These are phyloP conservation scores for Brachionus rubens DNA, from an alignment of 1,140 invertebrate genomes.

Conservation along the genomic window DNA sequence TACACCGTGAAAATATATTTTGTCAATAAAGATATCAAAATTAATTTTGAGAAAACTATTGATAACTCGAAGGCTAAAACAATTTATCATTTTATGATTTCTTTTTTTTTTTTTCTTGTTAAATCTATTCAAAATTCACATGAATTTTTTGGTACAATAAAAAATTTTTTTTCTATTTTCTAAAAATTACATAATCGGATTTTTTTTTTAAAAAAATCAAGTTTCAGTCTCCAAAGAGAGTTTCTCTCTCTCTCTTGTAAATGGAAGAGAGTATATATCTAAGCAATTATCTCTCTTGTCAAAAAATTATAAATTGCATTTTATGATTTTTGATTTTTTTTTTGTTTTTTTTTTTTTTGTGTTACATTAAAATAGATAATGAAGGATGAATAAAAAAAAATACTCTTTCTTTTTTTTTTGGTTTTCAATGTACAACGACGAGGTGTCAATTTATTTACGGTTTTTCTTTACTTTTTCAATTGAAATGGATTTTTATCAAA, in stretches of 20 bases:
- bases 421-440: not conserved
- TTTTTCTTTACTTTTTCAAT: not conserved
- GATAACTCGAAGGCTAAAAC: not conserved
- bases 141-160: not conserved
- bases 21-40: slow-evolving; percentile 6
- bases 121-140: not conserved
- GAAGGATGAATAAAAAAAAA: no score
- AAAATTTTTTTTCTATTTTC: not conserved
- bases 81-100: not conserved
- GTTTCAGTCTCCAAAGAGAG: slow-evolving; percentile 33
- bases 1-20: not conserved
- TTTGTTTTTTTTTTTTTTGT: not conserved
- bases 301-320: not conserved
- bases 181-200: not conserved
- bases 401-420: no score
- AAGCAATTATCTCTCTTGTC: slow-evolving; percentile 31
- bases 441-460: not conserved
- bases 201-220: slow-evolving; percentile 18
- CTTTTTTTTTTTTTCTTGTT: not conserved
- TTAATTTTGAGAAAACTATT: slow-evolving; percentile 25
- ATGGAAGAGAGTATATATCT: not conserved
- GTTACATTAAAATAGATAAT: no score
- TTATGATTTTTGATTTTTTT: not conserved
- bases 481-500: not conserved
- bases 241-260: no score